phyloP scores from a whole-genome alignment of 2,797 vertebrate genomes.

The Scolopax bukidnonensis region DNA sequence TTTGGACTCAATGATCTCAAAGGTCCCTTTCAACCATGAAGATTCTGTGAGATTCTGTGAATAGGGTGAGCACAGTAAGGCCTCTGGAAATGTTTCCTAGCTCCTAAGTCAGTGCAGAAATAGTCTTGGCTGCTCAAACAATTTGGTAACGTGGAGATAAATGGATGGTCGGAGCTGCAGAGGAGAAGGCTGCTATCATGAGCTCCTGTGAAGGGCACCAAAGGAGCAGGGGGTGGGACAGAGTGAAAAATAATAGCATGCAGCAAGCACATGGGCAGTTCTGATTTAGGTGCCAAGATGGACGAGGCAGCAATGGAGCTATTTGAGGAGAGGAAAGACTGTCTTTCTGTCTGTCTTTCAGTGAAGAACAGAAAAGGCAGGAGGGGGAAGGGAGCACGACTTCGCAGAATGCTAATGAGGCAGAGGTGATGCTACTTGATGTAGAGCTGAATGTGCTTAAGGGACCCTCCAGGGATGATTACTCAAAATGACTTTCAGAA shows the following conservation, averaged over 20 bases:
- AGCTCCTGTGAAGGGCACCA: neutral
- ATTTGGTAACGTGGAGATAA: neutral
- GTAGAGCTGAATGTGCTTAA: neutral
- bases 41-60: neutral
- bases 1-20: too few relatives aligned
- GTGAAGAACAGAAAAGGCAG: neutral
- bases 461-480: slow-evolving; percentile 5
- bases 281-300: neutral
- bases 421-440: neutral
- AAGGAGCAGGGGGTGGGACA: neutral
- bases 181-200: neutral
- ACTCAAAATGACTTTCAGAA: slow-evolving; percentile 28
- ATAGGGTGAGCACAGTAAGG: neutral
- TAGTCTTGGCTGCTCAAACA: neutral
- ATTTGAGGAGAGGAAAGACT: neutral
- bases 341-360: rapidly evolving
- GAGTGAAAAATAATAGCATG: neutral
- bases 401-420: neutral
- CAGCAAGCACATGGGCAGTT: neutral
- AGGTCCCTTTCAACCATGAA: too few relatives aligned
- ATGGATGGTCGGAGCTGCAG: neutral
- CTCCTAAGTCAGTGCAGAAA: neutral
- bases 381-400: rapidly evolving
- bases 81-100: neutral
- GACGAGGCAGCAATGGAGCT: neutral